phyloP scores from a whole-genome alignment of 1,140 invertebrate species.

The Eciton burchellii region DNA sequence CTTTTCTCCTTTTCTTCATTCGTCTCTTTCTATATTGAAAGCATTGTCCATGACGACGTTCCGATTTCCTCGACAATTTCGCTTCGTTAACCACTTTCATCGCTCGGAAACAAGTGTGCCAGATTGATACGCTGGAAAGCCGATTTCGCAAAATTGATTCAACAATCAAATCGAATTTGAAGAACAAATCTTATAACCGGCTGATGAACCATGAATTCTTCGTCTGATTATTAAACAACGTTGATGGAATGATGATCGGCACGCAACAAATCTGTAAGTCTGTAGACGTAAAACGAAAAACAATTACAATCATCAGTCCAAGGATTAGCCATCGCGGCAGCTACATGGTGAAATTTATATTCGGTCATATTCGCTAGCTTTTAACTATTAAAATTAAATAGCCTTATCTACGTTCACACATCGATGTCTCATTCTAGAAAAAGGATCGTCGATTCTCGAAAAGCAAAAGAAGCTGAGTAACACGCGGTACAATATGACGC shows the following conservation, averaged over 20 bases:
- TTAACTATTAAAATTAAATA: neutral
- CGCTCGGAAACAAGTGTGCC: constrained; percentile 10
- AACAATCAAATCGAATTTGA: constrained; percentile 34
- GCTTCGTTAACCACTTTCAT: constrained; percentile 40
- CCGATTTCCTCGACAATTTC: constrained; percentile 24
- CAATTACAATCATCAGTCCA: neutral
- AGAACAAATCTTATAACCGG: constrained; percentile 20
- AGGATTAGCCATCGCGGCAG: neutral
- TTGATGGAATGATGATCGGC: constrained; percentile 5
- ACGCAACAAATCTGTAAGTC: neutral
- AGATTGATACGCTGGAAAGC: constrained; percentile 32
- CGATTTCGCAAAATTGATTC: constrained; percentile 30
- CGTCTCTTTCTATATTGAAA: neutral
- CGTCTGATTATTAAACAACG: neutral
- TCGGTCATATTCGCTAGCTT: neutral
- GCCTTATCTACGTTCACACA: neutral
- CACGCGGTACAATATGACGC: too few relatives aligned
- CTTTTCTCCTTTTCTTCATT: neutral
- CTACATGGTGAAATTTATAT: neutral
- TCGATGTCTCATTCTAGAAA: neutral
- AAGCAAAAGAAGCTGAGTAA: neutral
- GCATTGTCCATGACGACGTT: neutral
- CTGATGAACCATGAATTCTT: constrained; percentile 8
- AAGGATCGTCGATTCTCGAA: neutral
- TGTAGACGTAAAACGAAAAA: neutral